phyloP scores from a whole-genome alignment of 2,113 vertebrate genomes.

The Dicaeum eximium region DNA sequence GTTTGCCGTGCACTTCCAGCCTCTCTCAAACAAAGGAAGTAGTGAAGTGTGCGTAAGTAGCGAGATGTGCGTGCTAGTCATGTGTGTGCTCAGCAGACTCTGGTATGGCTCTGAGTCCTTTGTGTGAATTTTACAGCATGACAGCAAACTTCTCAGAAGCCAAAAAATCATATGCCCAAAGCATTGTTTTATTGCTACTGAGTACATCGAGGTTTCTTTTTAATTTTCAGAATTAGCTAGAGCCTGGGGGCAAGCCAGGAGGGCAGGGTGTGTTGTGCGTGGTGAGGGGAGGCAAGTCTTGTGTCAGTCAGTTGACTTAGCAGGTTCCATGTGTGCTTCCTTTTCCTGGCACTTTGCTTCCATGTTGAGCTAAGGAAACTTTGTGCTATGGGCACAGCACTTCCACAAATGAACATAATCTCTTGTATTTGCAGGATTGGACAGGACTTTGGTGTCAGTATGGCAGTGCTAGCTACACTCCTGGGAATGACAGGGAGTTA shows the following conservation, averaged over 20 bases:
- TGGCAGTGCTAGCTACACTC: background rate
- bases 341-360: background rate
- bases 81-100: background rate
- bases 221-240: background rate
- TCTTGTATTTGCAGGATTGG: background rate
- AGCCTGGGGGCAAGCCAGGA: background rate
- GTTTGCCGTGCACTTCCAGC: background rate
- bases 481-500: background rate
- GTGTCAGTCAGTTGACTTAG: background rate
- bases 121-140: background rate
- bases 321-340: background rate
- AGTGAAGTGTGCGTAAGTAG: constrained; percentile 2
- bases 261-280: background rate
- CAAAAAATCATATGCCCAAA: background rate
- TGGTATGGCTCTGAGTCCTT: background rate
- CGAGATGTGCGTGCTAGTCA: background rate
- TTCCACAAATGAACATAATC: background rate
- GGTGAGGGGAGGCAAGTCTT: background rate
- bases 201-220: background rate
- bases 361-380: background rate
- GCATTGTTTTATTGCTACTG: background rate
- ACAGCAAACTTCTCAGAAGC: background rate
- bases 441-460: background rate
- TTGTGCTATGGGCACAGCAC: background rate
- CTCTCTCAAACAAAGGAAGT: background rate